These are phyloP conservation scores for Erithacus rubecula DNA, from an alignment of 2,797 vertebrate species.

Conservation along the genomic window DNA sequence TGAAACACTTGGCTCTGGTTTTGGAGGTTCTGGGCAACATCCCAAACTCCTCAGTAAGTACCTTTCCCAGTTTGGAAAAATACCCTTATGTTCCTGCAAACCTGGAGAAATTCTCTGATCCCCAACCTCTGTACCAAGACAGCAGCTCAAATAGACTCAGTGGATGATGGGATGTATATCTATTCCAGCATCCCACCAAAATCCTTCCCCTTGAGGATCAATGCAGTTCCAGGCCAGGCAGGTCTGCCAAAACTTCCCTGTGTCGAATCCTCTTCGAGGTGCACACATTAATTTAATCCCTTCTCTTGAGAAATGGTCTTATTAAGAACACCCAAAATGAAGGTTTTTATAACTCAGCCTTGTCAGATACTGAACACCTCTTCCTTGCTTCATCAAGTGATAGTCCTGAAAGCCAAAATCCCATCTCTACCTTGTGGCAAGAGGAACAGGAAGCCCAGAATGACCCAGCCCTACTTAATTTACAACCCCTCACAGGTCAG, in stretches of 20 bases:
- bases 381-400: not conserved
- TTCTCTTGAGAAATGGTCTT: not conserved
- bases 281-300: not conserved
- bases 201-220: not conserved
- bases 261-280: not conserved
- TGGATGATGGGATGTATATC: rapidly evolving
- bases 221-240: not conserved
- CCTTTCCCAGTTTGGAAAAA: not conserved
- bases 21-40: not conserved
- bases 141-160: rapidly evolving
- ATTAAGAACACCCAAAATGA: not conserved
- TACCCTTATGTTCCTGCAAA: not conserved
- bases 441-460: not conserved
- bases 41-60: not conserved
- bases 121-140: not conserved
- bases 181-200: not conserved
- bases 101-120: not conserved
- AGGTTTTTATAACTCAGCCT: not conserved
- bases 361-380: not conserved
- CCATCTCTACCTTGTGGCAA: not conserved
- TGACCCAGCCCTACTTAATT: not conserved
- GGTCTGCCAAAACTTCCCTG: not conserved
- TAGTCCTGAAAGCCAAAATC: not conserved
- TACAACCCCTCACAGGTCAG: not conserved
- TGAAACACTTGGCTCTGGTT: not conserved